phyloP scores from a whole-genome alignment of 2,113 vertebrate species.

The Syngnathus typhle region DNA sequence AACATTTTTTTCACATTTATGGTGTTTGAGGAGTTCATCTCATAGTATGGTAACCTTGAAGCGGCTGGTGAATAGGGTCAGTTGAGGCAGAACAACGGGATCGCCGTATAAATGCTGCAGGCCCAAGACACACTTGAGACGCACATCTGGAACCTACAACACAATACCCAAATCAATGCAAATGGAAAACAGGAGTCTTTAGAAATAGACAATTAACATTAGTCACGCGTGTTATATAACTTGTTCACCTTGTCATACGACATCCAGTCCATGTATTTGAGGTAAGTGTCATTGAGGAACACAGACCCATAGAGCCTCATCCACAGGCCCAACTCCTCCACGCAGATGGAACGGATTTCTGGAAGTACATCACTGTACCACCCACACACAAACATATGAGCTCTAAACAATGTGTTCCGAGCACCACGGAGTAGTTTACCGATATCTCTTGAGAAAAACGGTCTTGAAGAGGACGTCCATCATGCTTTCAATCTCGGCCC shows the following conservation, averaged over 20 bases:
- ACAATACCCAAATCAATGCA: slow-evolving; percentile 2
- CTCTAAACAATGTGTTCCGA: background rate
- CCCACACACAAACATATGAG: background rate
- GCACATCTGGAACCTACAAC: slow-evolving; percentile 79
- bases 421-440: slow-evolving; percentile 56
- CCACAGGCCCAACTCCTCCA: slow-evolving; percentile 83
- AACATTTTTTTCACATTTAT: background rate
- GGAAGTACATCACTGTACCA: slow-evolving; percentile 78
- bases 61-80: slow-evolving; percentile 84
- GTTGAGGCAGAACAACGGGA: slow-evolving; percentile 72
- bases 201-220: too few relatives aligned
- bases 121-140: slow-evolving; percentile 80
- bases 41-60: slow-evolving; percentile 77
- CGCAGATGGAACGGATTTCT: slow-evolving; percentile 81
- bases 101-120: slow-evolving; percentile 79
- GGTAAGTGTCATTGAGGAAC: slow-evolving; percentile 83
- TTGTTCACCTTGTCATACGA: slow-evolving; percentile 79
- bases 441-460: slow-evolving; percentile 81
- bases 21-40: background rate
- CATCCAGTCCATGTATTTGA: slow-evolving; percentile 91
- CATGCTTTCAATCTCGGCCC: slow-evolving; percentile 78
- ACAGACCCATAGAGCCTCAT: slow-evolving; percentile 77
- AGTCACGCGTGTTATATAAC: background rate
- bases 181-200: background rate
- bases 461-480: slow-evolving; percentile 86